Conservation (phyloP, 1,140 invertebrate genomes). For the Drosophila repleta region DNA sequence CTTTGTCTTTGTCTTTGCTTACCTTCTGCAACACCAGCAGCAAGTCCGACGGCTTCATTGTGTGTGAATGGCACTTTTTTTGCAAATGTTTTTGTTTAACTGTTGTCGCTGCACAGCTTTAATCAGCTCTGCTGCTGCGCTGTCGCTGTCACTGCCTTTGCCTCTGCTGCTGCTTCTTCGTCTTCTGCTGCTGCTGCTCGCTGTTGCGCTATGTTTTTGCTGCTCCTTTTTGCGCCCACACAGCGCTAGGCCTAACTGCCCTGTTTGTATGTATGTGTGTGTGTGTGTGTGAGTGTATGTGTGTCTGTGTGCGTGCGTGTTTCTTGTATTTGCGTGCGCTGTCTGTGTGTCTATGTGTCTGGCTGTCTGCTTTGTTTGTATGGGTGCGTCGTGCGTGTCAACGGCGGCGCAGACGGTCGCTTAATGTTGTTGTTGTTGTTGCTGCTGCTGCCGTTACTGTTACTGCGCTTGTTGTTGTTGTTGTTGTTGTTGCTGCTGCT, state of each 20-base stretch:
- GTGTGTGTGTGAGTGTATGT: neutral
- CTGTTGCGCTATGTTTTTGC: conserved; percentile 15
- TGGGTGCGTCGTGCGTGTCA: conserved; percentile 40
- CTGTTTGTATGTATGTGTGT: conserved; percentile 16
- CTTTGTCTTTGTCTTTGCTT: conserved; percentile 27
- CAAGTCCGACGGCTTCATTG: conserved; percentile 81
- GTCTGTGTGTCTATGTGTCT: conserved; percentile 8
- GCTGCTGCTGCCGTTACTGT: conserved; percentile 24
- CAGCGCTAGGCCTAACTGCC: conserved; percentile 12
- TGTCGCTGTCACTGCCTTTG: conserved; percentile 21
- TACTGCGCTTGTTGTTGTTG: conserved; percentile 43
- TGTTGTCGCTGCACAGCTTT: conserved; percentile 25
- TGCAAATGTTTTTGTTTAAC: conserved; percentile 11
- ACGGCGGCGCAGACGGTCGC: conserved; percentile 32
- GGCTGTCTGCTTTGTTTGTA: conserved; percentile 19
- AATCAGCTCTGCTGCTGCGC: conserved; percentile 12
- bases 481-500: conserved; percentile 48
- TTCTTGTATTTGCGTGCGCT: neutral
- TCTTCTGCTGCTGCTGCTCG: conserved; percentile 7
- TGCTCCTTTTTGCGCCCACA: conserved; percentile 1
- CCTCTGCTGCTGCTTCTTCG: conserved; percentile 11
- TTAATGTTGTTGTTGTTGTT: conserved; percentile 28
- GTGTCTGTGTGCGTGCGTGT: neutral
- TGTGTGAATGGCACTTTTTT: conserved; percentile 25
- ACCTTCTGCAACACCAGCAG: conserved; percentile 81